These are phyloP conservation scores for Aplidium turbinatum DNA, from an alignment of 23 tunicate species.

Conservation along the genomic window DNA sequence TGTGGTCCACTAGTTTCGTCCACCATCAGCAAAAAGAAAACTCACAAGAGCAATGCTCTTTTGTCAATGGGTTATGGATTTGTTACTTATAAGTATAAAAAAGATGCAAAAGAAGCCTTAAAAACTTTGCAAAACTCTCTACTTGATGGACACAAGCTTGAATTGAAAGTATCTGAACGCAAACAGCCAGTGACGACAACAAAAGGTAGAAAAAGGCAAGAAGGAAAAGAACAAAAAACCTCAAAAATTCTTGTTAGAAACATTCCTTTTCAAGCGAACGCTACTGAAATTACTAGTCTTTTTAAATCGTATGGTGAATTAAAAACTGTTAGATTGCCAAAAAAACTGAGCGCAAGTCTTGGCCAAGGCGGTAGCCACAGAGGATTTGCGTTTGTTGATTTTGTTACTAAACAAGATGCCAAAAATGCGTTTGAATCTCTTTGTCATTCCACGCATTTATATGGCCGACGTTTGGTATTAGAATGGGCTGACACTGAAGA, in stretches of 20 bases:
- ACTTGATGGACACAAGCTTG: conserved; percentile 83
- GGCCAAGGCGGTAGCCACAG: conserved; percentile 73
- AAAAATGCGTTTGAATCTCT: conserved; percentile 88
- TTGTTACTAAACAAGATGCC: conserved; percentile 74
- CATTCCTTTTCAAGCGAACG: conserved; percentile 88
- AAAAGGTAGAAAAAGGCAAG: conserved; percentile 44
- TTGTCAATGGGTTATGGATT: conserved; percentile 99
- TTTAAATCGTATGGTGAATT: conserved; percentile 93
- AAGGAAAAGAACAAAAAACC: conserved; percentile 49
- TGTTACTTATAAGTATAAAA: conserved; percentile 41
- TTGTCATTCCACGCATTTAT: conserved; percentile 90
- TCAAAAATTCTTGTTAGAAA: conserved; percentile 89
- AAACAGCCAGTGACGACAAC: not conserved
- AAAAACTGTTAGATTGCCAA: conserved; percentile 88
- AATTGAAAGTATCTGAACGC: conserved; percentile 73
- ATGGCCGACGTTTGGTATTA: conserved; percentile 94
- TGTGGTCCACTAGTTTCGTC: conserved; percentile 54
- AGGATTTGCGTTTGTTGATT: conserved; percentile 98
- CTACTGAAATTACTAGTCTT: conserved; percentile 67
- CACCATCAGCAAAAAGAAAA: conserved; percentile 72
- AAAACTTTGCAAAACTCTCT: conserved; percentile 56
- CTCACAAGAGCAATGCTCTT: conserved; percentile 36
- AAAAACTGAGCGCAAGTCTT: conserved; percentile 38
- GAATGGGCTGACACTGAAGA: conserved; percentile 97
- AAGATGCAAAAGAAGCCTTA: conserved; percentile 60